Conservation (phyloP, 2,113 vertebrate genomes). For the Rhadina sibilatrix region DNA sequence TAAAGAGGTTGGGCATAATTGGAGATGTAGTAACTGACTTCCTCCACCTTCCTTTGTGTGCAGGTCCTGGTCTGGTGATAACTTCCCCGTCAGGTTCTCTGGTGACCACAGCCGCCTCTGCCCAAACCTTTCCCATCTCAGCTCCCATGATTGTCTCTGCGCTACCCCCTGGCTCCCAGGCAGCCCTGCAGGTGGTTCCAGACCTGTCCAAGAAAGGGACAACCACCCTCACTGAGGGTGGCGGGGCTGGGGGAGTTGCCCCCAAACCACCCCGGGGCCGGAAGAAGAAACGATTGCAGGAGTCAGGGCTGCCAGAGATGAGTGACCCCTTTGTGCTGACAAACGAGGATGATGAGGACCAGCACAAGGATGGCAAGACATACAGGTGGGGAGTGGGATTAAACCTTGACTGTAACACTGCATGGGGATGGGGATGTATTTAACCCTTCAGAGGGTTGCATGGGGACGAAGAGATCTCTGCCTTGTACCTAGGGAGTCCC, state of each 20-base stretch:
- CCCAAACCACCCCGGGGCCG: conserved; percentile 77
- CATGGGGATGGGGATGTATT: background rate
- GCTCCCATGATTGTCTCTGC: conserved; percentile 96
- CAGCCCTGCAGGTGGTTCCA: conserved; percentile 80
- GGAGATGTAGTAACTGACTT: background rate
- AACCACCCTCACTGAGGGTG: conserved; percentile 67
- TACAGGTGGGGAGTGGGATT: conserved; percentile 72
- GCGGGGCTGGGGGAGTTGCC: conserved; percentile 59
- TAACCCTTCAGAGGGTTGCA: background rate
- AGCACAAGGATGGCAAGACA: conserved; percentile 85
- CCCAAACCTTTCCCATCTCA: conserved; percentile 88
- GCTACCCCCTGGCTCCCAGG: conserved; percentile 82
- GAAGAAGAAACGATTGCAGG: conserved; percentile 82
- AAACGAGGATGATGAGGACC: conserved; percentile 84
- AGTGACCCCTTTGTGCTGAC: conserved; percentile 82
- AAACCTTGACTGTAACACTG: background rate
- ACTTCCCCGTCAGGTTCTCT: conserved; percentile 93
- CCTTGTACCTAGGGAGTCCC: background rate
- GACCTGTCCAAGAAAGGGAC: conserved; percentile 79
- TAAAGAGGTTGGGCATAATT: background rate
- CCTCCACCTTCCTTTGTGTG: conserved; percentile 26
- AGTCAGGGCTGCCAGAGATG: conserved; percentile 69
- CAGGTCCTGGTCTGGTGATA: conserved; percentile 94
- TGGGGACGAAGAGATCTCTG: background rate
- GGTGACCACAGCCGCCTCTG: conserved; percentile 85